Percentiles rank a stretch among this genome's conserved stretches.
Evolutionary conservation across 2,797 vertebrate genomes (phyloP).

Genomic region (Spinus pinus): DNA sequence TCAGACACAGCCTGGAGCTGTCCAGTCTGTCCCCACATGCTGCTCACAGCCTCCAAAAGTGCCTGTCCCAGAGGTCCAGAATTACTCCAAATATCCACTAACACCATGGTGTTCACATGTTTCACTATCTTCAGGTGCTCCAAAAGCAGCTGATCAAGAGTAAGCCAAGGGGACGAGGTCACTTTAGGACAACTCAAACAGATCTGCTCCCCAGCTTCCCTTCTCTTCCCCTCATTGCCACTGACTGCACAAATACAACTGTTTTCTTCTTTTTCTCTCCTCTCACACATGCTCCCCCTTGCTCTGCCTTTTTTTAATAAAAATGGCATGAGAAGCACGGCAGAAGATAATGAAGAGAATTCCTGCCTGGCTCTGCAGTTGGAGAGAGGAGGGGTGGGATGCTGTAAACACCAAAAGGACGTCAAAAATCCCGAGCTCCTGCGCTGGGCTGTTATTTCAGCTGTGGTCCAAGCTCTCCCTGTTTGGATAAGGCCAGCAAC

Average conservation of each 20-base stretch:
- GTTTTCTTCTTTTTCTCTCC: neutral
- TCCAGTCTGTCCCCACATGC: neutral
- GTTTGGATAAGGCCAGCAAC: constrained; percentile 57
- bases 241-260: neutral
- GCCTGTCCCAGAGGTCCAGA: neutral
- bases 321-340: constrained; percentile 49
- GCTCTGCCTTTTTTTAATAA: constrained; percentile 51
- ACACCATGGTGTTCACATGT: fast-evolving
- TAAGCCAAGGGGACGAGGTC: neutral
- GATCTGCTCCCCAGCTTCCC: neutral
- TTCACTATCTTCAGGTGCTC: neutral
- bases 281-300: neutral
- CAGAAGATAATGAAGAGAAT: constrained; percentile 68
- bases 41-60: neutral
- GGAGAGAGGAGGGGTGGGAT: neutral
- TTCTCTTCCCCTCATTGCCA: neutral
- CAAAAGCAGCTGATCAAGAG: neutral
- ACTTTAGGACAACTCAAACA: neutral
- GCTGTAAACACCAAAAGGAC: constrained; percentile 61
- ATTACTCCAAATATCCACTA: neutral
- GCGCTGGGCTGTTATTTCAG: constrained; percentile 68
- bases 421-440: constrained; percentile 41
- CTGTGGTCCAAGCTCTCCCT: constrained; percentile 27
- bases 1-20: neutral
- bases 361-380: constrained; percentile 35